Evolutionary conservation across 2,888 invertebrate species (phyloP), one percentile per base, ranked within the genome.

Genomic region (Fragum fragum): DNA sequence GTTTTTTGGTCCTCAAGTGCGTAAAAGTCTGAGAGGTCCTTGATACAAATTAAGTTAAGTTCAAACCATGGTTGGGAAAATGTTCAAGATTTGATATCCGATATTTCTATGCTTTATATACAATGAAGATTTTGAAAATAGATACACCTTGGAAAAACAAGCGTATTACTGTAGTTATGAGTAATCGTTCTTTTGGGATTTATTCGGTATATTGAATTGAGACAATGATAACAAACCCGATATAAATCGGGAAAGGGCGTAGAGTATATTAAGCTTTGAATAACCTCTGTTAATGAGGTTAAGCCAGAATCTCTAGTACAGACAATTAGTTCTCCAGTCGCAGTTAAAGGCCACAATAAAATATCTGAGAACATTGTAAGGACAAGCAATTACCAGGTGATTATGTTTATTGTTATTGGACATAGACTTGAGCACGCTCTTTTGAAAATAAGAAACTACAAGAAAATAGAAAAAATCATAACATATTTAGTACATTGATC

Each of bases 271-370:
- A 47, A 47, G 47, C 47, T 47, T 47, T 47, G 47, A n/a, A n/a
- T 47, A 47, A 57, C 57, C 57, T 23, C 14, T 57, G 57, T 57
- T 57, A 57, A 57, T 57, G 57, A 57, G 57, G 57, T 57, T 57
- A 57, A 23, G 57, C 3, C 26, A 57, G 14, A 26, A 21, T 23
- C 26, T 23, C 21, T 11, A 57, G 28, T 26, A 57, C 57, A 14
- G 57, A 1, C 21, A 57, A 57, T 57, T 26, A 57, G 26, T 57
- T 57, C 57, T 26, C 57, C 57, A 57, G 57, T 26, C 57, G 57
- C 7, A 18, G 57, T 57, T 57, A 26, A 57, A 26, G 28, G n/a
- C 57, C 57, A 23, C 21, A n/a, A 57, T 57, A 57, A 57, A 57
- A 23, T 16, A 3, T 26, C 57, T 26, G 57, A 26, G 57, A n/a